phyloP scores from a whole-genome alignment of 1,140 invertebrate species.

The Drosophila oshimai region DNA sequence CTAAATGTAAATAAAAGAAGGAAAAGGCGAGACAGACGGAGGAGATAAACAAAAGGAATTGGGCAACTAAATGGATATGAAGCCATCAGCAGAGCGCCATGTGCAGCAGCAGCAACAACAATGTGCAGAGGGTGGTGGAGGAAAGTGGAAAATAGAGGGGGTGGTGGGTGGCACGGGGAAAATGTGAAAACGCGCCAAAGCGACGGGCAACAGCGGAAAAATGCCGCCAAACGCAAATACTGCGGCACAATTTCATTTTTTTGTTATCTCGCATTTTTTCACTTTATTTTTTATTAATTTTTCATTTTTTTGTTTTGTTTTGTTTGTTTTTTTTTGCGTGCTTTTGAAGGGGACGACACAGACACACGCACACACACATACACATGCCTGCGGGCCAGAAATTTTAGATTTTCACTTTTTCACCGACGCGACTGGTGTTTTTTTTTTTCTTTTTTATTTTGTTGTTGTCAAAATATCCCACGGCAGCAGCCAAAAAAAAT shows the following conservation, averaged over 20 bases:
- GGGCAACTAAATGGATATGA: conserved; percentile 33
- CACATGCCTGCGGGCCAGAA: conserved; percentile 34
- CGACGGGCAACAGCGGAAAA: conserved; percentile 36
- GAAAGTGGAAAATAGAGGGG: neutral
- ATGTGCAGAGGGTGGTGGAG: neutral
- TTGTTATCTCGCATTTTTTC: conserved; percentile 37
- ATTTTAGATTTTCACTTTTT: conserved; percentile 53
- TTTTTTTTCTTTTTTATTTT: conserved; percentile 9
- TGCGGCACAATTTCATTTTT: conserved; percentile 56
- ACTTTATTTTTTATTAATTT: conserved; percentile 38
- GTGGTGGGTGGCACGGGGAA: neutral
- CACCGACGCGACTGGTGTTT: neutral
- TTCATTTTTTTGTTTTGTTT: conserved; percentile 29
- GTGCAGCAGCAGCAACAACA: conserved; percentile 22
- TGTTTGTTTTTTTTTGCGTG: conserved; percentile 11
- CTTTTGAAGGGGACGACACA: conserved; percentile 17
- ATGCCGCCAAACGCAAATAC: conserved; percentile 67
- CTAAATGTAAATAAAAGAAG: conserved; percentile 50
- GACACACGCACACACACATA: conserved; percentile 6
- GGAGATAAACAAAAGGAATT: conserved; percentile 60
- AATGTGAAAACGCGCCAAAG: conserved; percentile 50
- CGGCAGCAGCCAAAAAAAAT: conserved; percentile 5
- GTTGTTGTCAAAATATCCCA: conserved; percentile 53
- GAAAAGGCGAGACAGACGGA: neutral
- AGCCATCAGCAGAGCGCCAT: conserved; percentile 29